phyloP scores from a whole-genome alignment of 1,140 invertebrate species.

The Aphaenogaster floridana region DNA sequence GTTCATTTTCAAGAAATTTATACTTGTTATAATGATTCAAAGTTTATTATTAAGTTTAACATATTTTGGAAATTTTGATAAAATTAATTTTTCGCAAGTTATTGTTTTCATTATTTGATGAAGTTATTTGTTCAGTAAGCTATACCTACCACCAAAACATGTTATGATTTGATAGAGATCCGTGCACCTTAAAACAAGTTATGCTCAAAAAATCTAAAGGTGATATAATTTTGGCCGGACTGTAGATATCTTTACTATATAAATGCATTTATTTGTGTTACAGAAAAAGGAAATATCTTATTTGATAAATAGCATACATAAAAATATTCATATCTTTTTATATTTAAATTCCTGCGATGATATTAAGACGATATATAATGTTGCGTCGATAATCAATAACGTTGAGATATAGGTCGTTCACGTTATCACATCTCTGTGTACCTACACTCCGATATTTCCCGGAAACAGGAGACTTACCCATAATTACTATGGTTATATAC shows the following conservation, averaged over 20 bases:
- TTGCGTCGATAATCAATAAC: conserved; percentile 9
- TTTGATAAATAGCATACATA: not conserved
- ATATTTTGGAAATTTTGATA: no score
- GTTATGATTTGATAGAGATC: no score
- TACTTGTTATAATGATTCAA: no score
- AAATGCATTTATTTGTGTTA: not conserved
- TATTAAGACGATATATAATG: not conserved
- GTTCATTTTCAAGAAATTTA: no score
- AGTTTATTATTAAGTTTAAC: no score
- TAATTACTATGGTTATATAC: conserved; percentile 41
- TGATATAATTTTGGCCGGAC: no score
- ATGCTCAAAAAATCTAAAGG: no score
- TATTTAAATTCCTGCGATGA: not conserved
- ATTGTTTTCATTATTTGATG: no score
- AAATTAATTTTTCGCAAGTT: no score
- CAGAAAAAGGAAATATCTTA: not conserved
- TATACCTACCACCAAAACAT: no score
- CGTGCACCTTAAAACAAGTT: no score
- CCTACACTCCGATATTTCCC: conserved; percentile 31
- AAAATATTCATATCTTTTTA: not conserved
- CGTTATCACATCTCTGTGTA: conserved; percentile 20
- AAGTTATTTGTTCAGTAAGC: no score
- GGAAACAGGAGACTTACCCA: conserved; percentile 42
- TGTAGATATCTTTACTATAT: not conserved
- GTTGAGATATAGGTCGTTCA: conserved; percentile 2